These are phyloP conservation scores for Epirrita christyi DNA, from an alignment of 2,888 invertebrate genomes.

Conservation along the genomic window DNA sequence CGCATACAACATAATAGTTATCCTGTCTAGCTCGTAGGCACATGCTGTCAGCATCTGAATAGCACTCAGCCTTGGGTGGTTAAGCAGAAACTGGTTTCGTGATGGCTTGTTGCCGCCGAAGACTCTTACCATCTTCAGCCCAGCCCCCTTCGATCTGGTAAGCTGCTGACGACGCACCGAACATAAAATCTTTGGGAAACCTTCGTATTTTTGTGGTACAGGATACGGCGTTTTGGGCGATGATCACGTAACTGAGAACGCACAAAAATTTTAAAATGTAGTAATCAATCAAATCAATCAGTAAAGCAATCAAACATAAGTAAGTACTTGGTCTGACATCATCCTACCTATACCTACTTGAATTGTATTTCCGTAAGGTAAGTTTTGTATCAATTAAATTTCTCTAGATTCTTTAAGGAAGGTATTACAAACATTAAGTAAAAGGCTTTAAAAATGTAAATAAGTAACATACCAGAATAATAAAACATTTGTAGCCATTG, in stretches of 20 bases:
- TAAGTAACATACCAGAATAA: slow-evolving; percentile 14
- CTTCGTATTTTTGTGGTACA: slow-evolving; percentile 48
- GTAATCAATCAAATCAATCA: no score
- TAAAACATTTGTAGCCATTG: slow-evolving; percentile 11
- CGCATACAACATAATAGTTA: no score
- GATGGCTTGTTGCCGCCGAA: background rate
- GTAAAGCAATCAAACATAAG: no score
- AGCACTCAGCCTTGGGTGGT: background rate
- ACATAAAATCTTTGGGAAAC: slow-evolving; percentile 61
- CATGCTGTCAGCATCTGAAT: no score
- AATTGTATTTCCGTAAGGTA: no score
- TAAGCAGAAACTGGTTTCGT: background rate
- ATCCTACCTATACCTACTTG: no score
- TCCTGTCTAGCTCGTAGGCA: no score
- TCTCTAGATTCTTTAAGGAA: no score
- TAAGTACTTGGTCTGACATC: no score
- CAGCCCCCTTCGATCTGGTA: slow-evolving; percentile 86
- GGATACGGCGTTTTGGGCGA: slow-evolving; percentile 28
- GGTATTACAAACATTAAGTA: no score
- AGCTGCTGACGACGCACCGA: slow-evolving; percentile 75
- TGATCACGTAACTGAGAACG: slow-evolving; percentile 45
- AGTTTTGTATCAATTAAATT: no score
- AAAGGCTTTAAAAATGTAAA: no score
- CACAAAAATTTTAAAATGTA: slow-evolving; percentile 2
- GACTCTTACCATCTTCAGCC: slow-evolving; percentile 77